Evolutionary conservation across 2,113 vertebrate species (phyloP), one percentile per base, ranked within the genome.

Genomic region (Rhipidura dahli): DNA sequence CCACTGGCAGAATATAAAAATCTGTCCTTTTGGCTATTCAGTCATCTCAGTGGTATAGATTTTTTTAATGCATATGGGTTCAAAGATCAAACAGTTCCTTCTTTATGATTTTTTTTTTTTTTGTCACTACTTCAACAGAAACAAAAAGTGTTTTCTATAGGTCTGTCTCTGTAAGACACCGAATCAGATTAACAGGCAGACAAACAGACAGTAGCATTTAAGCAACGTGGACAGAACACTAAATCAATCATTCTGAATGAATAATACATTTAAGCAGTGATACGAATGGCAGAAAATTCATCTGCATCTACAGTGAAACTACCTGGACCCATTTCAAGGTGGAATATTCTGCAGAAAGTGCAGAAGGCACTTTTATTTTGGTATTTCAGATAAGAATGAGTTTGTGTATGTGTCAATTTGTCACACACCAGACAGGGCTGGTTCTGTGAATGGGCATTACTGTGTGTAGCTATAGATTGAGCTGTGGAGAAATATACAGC

Each of bases 191-290:
- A 90, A 51, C 78, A 90, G 89, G 65, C 59, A 93, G 82, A 81
- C 0, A 0, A 88, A 86, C 89, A 86, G 87, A 76, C 35, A 45
- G 79, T 33, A 61, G 54, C 57, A 70, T 94, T 89, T 90, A 88
- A 94, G 69, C 70, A 93, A 80, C 11, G 22, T 75, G 92, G 91
- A 94, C 81, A 86, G 95, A 90, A 87, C 87, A 77, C 56, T n/a
- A 86, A 91, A 90, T 92, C 68, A 92, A 84, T 91, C 75, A 76
- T 45, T 54, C 65, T 23, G 19, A 91, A 93, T 90, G 68, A 90
- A 93, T 86, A 94, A 96, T 93, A 54, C 66, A 95, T 95, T 91
- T 93, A 93, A 95, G 68, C 78, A 83, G 64, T 53, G 56, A 84
- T 51, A 83, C 0, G 9, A 95, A 79, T 30, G 40, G 81, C 47